Evolutionary conservation across 2,797 vertebrate species (phyloP), one percentile per base, ranked within the genome.

Genomic region (Carcharodon carcharias): DNA sequence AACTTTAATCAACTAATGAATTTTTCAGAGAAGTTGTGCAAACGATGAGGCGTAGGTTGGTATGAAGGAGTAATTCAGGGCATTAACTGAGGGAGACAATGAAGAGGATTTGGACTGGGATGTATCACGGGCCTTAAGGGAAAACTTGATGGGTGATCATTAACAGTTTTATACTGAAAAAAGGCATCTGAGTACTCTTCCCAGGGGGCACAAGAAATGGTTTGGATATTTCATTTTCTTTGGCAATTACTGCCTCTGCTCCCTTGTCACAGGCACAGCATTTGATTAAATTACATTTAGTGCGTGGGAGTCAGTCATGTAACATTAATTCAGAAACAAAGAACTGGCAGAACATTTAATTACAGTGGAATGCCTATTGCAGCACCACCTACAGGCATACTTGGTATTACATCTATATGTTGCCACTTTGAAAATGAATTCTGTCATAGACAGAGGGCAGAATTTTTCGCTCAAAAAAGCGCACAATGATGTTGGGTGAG

Each of bases 271-370:
- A 82, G 35, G n/a, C 80, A 82, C 40, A 82, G 80, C 80, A 82
- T 18, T 82, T 21, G 80, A 82, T 82, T 82, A 82, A 82, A 82
- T 82, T 82, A 82, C 80, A 82, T 40, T 82, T 45, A 82, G 80
- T 21, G 80, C 80, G 40, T 82, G 80, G 80, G 80, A 82, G 80
- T 82, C 80, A 82, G 80, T 82, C 80, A 82, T 40, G 80, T 82
- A 82, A 45, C 80, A 82, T 82, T 82, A 82, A 45, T 82, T 82
- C 80, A 82, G 80, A 82, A 82, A 45, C 80, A 82, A 82, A 82
- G 80, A 40, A 82, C 35, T 40, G 40, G 80, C 80, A 82, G 80
- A 82, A 82, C 80, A 82, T 82, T 82, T 82, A 82, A 82, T 82
- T 82, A 82, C 80, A 82, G 80, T 82, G 14, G 80, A 40, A 82